Conservation (phyloP, 1,140 invertebrate species). For the Drosophila suzukii region DNA sequence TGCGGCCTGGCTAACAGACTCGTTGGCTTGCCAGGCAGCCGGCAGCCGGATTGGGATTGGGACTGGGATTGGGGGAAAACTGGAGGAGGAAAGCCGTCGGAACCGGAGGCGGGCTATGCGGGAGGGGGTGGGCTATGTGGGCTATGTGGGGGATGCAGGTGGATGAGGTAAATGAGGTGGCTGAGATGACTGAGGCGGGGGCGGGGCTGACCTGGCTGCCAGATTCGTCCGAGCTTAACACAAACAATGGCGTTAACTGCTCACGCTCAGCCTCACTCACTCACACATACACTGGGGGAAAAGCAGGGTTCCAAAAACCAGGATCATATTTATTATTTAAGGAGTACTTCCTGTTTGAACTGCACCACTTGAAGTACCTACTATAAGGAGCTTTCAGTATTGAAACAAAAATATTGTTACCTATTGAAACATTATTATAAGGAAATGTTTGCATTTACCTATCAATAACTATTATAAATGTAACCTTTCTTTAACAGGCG, state of each 20-base stretch:
- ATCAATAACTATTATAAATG: no score
- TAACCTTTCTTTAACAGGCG: no score
- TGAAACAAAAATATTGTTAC: not conserved
- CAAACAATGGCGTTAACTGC: conserved; percentile 74
- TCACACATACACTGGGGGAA: conserved; percentile 11
- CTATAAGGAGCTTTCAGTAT: no score
- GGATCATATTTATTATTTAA: conserved; percentile 1
- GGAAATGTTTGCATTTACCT: not conserved
- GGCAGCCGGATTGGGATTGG: conserved; percentile 15
- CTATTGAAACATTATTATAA: not conserved
- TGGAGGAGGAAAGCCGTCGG: not conserved
- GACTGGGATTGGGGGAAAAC: not conserved
- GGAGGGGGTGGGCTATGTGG: not conserved
- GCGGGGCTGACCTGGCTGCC: conserved; percentile 50
- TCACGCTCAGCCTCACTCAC: conserved; percentile 25
- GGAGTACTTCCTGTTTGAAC: not conserved
- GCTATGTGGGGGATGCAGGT: not conserved
- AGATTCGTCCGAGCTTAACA: conserved; percentile 53
- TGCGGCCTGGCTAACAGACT: conserved; percentile 76
- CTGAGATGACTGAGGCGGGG: not conserved
- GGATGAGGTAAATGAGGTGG: not conserved
- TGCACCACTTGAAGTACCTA: not conserved
- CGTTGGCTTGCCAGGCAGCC: conserved; percentile 60
- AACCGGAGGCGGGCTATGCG: not conserved
- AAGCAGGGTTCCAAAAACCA: not conserved